Conservation (phyloP, 1,140 invertebrate species). For the Nixonia krombeini region DNA sequence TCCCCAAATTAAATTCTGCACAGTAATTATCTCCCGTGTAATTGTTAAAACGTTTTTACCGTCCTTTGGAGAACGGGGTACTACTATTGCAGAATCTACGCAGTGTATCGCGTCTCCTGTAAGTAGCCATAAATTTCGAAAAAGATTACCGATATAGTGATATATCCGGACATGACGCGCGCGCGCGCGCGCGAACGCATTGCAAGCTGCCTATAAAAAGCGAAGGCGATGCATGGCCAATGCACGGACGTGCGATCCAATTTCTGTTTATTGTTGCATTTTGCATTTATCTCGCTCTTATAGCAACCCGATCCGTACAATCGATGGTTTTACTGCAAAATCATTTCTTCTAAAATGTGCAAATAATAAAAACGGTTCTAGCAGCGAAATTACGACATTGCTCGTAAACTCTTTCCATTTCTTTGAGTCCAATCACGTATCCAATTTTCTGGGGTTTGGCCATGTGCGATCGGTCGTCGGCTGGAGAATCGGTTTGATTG, state of each 20-base stretch:
- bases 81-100: too few relatives aligned
- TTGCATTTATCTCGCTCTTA: slow-evolving; percentile 9
- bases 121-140: too few relatives aligned
- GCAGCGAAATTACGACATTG: slow-evolving; percentile 45
- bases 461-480: slow-evolving; percentile 56
- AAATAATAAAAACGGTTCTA: slow-evolving; percentile 39
- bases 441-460: slow-evolving; percentile 68
- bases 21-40: too few relatives aligned
- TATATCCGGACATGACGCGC: too few relatives aligned
- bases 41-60: too few relatives aligned
- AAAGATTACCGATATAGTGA: too few relatives aligned
- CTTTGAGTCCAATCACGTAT: slow-evolving; percentile 66
- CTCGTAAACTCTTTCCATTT: slow-evolving; percentile 60
- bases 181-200: too few relatives aligned
- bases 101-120: too few relatives aligned
- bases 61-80: too few relatives aligned
- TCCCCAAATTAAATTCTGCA: too few relatives aligned
- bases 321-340: slow-evolving; percentile 20
- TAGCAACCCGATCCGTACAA: slow-evolving; percentile 8
- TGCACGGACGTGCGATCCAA: slow-evolving; percentile 2
- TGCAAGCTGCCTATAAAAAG: too few relatives aligned
- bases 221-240: too few relatives aligned
- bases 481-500: slow-evolving; percentile 60
- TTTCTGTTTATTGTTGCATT: slow-evolving; percentile 6
- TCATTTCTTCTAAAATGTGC: slow-evolving; percentile 21